phyloP scores from a whole-genome alignment of 2,113 vertebrate species.

The Pelusios castaneus region DNA sequence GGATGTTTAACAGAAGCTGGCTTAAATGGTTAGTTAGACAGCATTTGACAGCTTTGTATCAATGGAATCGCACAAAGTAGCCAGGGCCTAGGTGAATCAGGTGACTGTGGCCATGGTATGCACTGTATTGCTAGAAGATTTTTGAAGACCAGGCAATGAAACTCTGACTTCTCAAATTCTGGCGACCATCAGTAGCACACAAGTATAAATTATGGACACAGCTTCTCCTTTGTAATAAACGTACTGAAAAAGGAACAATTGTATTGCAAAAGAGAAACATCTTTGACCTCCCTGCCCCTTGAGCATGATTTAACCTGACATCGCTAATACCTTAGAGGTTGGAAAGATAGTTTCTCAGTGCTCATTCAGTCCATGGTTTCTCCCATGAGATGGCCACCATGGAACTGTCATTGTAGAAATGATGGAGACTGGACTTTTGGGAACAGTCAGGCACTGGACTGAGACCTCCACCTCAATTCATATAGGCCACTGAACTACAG shows the following conservation, averaged over 20 bases:
- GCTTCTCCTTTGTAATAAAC: constrained; percentile 43
- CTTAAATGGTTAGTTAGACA: background rate
- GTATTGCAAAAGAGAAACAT: constrained; percentile 55
- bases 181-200: constrained; percentile 42
- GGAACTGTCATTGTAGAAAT: constrained; percentile 1
- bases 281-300: constrained; percentile 51
- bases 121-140: background rate
- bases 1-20: too few relatives aligned
- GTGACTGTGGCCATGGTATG: too few relatives aligned
- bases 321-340: background rate
- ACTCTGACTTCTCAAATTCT: background rate
- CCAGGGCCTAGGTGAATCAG: too few relatives aligned
- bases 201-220: constrained; percentile 47
- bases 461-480: background rate
- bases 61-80: background rate
- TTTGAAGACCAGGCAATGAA: background rate
- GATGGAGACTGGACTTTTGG: background rate
- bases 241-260: constrained; percentile 60
- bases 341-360: background rate
- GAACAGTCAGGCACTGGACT: background rate
- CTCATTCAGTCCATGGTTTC: constrained; percentile 7
- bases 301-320: background rate
- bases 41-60: background rate
- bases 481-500: background rate
- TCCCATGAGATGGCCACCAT: background rate